phyloP scores from a whole-genome alignment of 2,113 vertebrate genomes.

The Lasiurus cinereus region DNA sequence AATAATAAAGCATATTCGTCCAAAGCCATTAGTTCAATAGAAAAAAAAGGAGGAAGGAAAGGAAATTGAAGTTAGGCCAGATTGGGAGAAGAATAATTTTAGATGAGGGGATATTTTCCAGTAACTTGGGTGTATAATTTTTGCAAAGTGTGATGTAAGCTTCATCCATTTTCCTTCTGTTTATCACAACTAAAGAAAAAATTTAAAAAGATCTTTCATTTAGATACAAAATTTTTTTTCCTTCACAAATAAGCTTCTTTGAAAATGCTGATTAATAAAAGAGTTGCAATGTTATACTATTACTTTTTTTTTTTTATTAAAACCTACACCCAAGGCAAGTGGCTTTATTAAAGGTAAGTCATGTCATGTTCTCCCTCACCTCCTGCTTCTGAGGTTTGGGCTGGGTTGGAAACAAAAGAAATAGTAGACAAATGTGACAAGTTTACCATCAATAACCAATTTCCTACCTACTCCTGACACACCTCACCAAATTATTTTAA shows the following conservation, averaged over 20 bases:
- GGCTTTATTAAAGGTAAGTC: constrained; percentile 42
- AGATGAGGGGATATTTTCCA: not conserved
- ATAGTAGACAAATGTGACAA: not conserved
- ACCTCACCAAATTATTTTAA: not conserved
- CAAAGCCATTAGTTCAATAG: not conserved
- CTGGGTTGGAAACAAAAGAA: not conserved
- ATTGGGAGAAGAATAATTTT: not conserved
- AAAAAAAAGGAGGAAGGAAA: not conserved
- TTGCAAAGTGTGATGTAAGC: not conserved
- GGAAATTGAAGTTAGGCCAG: not conserved
- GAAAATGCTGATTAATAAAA: not conserved
- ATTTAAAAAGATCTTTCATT: not conserved
- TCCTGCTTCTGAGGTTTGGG: not conserved
- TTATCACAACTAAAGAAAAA: not conserved
- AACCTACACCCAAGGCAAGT: constrained; percentile 17
- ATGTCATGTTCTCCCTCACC: not conserved
- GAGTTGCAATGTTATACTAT: not conserved
- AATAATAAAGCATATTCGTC: not conserved
- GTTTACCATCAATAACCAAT: not conserved
- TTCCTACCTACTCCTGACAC: not conserved
- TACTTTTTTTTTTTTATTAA: not conserved
- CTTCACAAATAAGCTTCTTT: not conserved
- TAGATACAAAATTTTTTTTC: not conserved
- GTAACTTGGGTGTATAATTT: not conserved
- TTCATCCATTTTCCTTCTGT: not conserved